A percentile compares a stretch with the other conserved stretches of the same genome.
Evolutionary conservation across 2,797 vertebrate genomes (phyloP).

Genomic region (Pangasius larnaudii): DNA sequence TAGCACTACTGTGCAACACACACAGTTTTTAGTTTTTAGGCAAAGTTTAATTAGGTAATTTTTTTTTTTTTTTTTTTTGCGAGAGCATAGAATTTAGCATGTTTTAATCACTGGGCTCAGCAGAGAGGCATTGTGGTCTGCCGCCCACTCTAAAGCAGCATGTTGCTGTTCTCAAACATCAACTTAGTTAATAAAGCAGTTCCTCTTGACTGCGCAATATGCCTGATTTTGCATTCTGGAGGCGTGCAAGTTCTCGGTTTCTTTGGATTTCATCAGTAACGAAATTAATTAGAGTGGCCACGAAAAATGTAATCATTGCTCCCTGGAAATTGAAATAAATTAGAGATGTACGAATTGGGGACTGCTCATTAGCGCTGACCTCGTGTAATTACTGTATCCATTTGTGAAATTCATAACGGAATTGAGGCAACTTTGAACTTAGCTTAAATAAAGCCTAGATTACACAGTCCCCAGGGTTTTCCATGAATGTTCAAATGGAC

Average conservation of each 20-base stretch:
- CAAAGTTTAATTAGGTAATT: not conserved
- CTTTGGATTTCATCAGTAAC: constrained; percentile 72
- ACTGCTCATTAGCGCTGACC: constrained; percentile 76
- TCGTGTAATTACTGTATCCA: constrained; percentile 81
- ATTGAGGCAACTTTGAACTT: constrained; percentile 71
- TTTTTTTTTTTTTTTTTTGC: not conserved
- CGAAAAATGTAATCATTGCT: constrained; percentile 71
- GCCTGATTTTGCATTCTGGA: constrained; percentile 61
- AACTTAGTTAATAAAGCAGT: constrained; percentile 75
- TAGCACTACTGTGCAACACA: constrained; percentile 2
- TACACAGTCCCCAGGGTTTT: constrained; percentile 67
- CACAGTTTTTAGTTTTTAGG: not conserved
- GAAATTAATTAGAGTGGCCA: constrained; percentile 77
- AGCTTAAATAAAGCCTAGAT: constrained; percentile 71
- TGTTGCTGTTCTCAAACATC: constrained; percentile 64
- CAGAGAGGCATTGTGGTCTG: constrained; percentile 61
- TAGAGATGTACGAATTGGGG: constrained; percentile 76
- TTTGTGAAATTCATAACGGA: constrained; percentile 82
- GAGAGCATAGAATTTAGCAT: constrained; percentile 47
- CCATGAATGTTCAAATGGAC: constrained; percentile 61
- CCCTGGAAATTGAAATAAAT: constrained; percentile 78
- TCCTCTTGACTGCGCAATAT: constrained; percentile 65
- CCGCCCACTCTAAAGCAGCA: constrained; percentile 66
- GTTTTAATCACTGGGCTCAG: constrained; percentile 61
- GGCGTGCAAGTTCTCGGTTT: constrained; percentile 55